Evolutionary conservation across 2,888 invertebrate genomes (phyloP).

Genomic region (Sarcophaga subvicina): DNA sequence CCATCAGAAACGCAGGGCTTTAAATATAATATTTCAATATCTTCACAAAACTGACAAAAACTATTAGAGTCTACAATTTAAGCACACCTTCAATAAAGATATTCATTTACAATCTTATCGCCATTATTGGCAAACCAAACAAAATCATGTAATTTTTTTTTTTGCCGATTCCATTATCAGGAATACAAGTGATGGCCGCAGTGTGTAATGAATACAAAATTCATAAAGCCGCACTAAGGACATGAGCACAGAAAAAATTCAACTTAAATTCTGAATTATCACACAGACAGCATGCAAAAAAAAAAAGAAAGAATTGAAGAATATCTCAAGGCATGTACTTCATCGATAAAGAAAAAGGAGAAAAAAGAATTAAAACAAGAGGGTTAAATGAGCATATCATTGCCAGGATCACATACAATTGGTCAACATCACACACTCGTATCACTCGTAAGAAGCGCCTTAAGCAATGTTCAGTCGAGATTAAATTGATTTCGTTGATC

Average conservation of each 20-base stretch:
- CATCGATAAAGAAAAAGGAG: conserved; percentile 37
- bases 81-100: conserved; percentile 20
- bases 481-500: conserved; percentile 67
- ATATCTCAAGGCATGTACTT: background rate
- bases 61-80: conserved; percentile 52
- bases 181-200: conserved; percentile 4
- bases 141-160: conserved; percentile 58
- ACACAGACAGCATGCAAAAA: background rate
- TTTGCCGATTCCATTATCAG: conserved; percentile 23
- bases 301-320: background rate
- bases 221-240: background rate
- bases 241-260: background rate
- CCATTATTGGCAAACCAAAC: conserved; percentile 17
- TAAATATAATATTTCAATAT: conserved; percentile 25
- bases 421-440: conserved; percentile 15
- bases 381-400: conserved; percentile 38
- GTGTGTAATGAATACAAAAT: conserved; percentile 46
- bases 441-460: conserved; percentile 63
- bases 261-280: background rate
- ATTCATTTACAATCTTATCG: conserved; percentile 56
- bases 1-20: background rate
- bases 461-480: conserved; percentile 62
- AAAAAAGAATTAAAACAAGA: conserved; percentile 16
- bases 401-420: conserved; percentile 40
- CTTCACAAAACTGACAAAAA: conserved; percentile 51